Evolutionary conservation across 2,888 invertebrate species (phyloP).

Genomic region (Lasioglossum figueresi): DNA sequence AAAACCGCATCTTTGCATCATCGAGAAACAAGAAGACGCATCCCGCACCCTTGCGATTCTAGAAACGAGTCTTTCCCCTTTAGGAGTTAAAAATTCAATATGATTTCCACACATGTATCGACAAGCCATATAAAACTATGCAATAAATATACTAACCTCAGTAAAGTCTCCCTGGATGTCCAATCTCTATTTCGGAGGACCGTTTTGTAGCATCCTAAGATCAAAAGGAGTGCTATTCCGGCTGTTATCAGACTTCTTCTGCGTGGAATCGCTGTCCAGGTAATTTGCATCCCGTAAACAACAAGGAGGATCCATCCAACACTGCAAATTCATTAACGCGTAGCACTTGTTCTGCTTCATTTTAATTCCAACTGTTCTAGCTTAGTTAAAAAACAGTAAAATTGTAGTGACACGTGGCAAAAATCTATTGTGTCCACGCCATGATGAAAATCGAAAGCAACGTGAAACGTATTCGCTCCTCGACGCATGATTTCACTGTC

Average conservation of each 20-base stretch:
- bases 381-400: not conserved
- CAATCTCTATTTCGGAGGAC: constrained; percentile 90
- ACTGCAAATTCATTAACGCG: constrained; percentile 84
- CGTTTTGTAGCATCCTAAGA: constrained; percentile 88
- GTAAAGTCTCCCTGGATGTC: constrained; percentile 90
- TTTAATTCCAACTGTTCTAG: not conserved
- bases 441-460: no score
- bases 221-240: constrained; percentile 86
- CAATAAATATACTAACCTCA: constrained; percentile 85
- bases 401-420: not conserved
- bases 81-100: no score
- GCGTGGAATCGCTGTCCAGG: constrained; percentile 86
- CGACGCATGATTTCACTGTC: no score
- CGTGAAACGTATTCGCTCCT: no score
- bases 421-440: no score
- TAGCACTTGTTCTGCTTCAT: not conserved
- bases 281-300: constrained; percentile 89
- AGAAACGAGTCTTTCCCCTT: no score
- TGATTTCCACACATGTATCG: no score
- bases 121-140: not conserved
- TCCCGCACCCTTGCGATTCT: no score
- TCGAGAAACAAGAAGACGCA: no score
- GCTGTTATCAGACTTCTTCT: constrained; percentile 85
- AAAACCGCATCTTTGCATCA: no score
- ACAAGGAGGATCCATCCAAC: constrained; percentile 92